Evolutionary conservation across 2,113 vertebrate species (phyloP).

Genomic region (Leptosomus discolor): DNA sequence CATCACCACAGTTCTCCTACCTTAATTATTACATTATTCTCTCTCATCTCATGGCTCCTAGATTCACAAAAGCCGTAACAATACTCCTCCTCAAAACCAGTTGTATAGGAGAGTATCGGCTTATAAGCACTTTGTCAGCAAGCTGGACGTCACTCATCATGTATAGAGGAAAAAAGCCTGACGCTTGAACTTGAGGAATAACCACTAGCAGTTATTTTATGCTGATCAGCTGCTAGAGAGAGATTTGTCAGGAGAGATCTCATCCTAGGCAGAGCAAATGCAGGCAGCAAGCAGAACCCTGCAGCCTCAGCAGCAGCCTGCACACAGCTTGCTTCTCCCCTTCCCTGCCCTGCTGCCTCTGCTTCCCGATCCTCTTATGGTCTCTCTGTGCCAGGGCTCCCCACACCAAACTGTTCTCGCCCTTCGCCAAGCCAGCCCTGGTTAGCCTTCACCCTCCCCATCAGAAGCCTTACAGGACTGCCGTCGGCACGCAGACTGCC

Average conservation of each 20-base stretch:
- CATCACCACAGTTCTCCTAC: rapidly evolving
- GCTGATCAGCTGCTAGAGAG: not conserved
- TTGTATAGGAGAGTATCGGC: not conserved
- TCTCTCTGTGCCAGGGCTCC: not conserved
- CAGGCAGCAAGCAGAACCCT: not conserved
- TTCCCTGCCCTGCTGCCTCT: not conserved
- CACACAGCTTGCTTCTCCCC: no score
- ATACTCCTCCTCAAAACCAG: not conserved
- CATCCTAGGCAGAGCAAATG: not conserved
- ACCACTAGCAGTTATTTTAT: not conserved
- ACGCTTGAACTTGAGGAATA: not conserved
- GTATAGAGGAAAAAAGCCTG: not conserved
- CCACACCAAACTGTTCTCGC: no score
- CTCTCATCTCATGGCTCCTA: not conserved
- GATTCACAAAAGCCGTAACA: not conserved
- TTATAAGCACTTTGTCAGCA: not conserved
- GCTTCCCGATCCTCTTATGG: not conserved
- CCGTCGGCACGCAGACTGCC: not conserved
- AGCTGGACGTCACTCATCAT: rapidly evolving
- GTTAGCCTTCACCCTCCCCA: not conserved
- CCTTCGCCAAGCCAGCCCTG: not conserved
- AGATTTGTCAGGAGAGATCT: not conserved
- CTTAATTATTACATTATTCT: not conserved
- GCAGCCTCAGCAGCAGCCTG: not conserved
- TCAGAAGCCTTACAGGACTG: not conserved